Percentiles rank a stretch among this genome's conserved stretches.
These are phyloP conservation scores for Alitta virens DNA, from an alignment of 2,888 invertebrate species.

Conservation along the genomic window DNA sequence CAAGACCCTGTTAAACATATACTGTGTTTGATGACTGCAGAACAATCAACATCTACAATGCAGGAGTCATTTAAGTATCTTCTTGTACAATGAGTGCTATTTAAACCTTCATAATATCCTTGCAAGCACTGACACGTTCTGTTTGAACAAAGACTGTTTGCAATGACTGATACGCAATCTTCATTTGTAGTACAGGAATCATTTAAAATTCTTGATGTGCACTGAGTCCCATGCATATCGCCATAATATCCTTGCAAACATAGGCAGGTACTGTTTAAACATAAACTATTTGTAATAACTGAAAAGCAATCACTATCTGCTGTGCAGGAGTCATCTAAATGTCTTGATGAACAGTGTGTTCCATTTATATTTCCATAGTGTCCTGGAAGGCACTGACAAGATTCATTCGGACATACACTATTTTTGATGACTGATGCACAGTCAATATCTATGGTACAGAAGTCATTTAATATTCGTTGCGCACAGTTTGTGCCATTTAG, in stretches of 20 bases:
- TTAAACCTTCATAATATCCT: slow-evolving; percentile 15
- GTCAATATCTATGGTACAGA: slow-evolving; percentile 9
- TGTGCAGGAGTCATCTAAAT: no score
- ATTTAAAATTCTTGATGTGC: slow-evolving; percentile 8
- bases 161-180: slow-evolving; percentile 15
- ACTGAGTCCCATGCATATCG: slow-evolving; percentile 4
- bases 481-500: slow-evolving; percentile 7
- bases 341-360: no score
- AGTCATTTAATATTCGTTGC: slow-evolving; percentile 7
- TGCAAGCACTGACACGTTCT: slow-evolving; percentile 10
- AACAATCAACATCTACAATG: neutral
- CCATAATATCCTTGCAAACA: slow-evolving; percentile 16
- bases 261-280: neutral
- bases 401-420: slow-evolving; percentile 17
- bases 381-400: slow-evolving; percentile 18
- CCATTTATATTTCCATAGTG: neutral
- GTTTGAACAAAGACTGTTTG: slow-evolving; percentile 17
- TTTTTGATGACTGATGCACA: slow-evolving; percentile 16
- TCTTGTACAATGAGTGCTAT: neutral
- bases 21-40: slow-evolving; percentile 13
- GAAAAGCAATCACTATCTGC: no score
- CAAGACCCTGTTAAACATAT: slow-evolving; percentile 18
- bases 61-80: neutral
- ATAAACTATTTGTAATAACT: no score
- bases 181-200: slow-evolving; percentile 9